Evolutionary conservation across 92 coral and sea anemone species (phyloP).

Genomic region (Meandrina meandrites): DNA sequence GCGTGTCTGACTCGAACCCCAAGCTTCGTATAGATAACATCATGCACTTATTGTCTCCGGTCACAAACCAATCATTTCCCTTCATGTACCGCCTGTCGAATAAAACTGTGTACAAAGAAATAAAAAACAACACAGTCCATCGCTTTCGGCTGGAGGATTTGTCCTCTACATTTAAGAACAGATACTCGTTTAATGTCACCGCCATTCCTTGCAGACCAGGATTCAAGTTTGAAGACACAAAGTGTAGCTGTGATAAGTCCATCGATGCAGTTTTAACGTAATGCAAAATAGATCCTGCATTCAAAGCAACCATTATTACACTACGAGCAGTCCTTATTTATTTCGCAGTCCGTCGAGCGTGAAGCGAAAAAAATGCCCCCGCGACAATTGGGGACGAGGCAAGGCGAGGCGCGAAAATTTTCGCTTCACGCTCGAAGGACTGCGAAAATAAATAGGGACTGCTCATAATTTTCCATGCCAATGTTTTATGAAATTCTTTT

Average conservation of each 20-base stretch:
- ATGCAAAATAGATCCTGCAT: not conserved
- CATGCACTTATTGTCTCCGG: slow-evolving; percentile 64
- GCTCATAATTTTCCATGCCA: no score
- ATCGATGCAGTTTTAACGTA: slow-evolving; percentile 61
- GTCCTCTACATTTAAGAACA: slow-evolving; percentile 58
- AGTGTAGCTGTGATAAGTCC: slow-evolving; percentile 72
- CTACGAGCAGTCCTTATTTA: no score
- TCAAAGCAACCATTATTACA: no score
- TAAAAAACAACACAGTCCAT: slow-evolving; percentile 39
- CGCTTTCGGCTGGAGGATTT: slow-evolving; percentile 63
- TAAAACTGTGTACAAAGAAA: slow-evolving; percentile 34
- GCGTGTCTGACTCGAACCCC: slow-evolving; percentile 4
- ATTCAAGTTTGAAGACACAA: slow-evolving; percentile 53
- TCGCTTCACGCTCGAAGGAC: no score
- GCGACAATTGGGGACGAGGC: no score
- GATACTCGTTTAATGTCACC: slow-evolving; percentile 58
- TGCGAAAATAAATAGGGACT: no score
- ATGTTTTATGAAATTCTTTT: no score
- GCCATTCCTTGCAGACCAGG: slow-evolving; percentile 88
- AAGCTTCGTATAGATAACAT: slow-evolving; percentile 52
- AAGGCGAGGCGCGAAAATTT: no score
- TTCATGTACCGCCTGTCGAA: slow-evolving; percentile 52
- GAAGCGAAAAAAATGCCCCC: no score
- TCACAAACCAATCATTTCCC: slow-evolving; percentile 53
- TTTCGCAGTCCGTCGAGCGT: no score